These are phyloP conservation scores for Sinocyclocheilus anophthalmus DNA, from an alignment of 2,113 vertebrate species.

Conservation along the genomic window DNA sequence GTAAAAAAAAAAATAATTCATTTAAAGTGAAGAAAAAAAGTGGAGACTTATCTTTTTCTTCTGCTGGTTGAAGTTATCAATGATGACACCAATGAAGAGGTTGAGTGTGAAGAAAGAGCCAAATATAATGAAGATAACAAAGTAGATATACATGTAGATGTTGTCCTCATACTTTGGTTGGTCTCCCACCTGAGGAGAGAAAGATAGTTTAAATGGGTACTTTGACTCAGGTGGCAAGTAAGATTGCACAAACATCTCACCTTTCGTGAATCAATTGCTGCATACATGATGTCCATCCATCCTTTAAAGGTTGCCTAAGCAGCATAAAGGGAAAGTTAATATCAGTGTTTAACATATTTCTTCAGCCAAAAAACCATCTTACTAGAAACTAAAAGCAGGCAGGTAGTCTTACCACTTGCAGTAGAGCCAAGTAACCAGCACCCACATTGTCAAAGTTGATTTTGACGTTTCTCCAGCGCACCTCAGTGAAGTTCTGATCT, in stretches of 20 bases:
- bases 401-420: conserved; percentile 88
- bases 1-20: background rate
- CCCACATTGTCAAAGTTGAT: conserved; percentile 99
- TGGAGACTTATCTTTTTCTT: conserved; percentile 98
- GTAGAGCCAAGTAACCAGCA: conserved; percentile 93
- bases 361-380: background rate
- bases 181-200: conserved; percentile 75
- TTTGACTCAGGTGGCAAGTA: background rate
- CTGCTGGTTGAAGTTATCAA: conserved; percentile 99
- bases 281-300: conserved; percentile 99
- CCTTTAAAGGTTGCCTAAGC: conserved; percentile 97
- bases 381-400: conserved; percentile 9
- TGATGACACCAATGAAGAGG: conserved; percentile 99
- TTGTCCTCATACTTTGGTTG: conserved; percentile 95
- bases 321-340: conserved; percentile 48
- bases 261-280: conserved; percentile 94
- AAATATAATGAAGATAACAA: conserved; percentile 99
- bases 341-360: background rate
- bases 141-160: conserved; percentile 99
- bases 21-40: background rate
- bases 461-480: conserved; percentile 98
- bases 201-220: background rate
- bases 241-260: conserved; percentile 64
- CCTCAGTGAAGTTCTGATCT: conserved; percentile 81
- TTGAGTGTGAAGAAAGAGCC: conserved; percentile 99